phyloP scores from a whole-genome alignment of 2,113 vertebrate genomes.

The Hippocampus mohnikei region DNA sequence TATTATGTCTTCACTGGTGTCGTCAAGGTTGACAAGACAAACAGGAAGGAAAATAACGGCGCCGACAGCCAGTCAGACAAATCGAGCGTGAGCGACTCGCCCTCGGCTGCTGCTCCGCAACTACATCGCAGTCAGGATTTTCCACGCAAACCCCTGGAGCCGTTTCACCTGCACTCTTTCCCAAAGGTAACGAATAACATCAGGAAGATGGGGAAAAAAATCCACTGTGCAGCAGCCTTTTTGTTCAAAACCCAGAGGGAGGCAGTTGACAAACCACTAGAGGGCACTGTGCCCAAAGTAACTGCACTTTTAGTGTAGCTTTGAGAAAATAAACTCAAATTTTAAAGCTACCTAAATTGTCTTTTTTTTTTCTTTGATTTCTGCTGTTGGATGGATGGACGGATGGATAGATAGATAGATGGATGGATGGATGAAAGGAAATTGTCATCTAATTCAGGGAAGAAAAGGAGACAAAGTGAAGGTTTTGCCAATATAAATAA shows the following conservation, averaged over 20 bases:
- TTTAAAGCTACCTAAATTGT: neutral
- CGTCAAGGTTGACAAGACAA: conserved; percentile 63
- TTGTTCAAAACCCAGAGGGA: neutral
- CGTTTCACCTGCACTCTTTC: conserved; percentile 71
- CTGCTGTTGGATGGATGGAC: too few relatives aligned
- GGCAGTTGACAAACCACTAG: conserved; percentile 37
- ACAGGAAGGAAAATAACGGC: conserved; percentile 65
- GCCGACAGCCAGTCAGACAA: conserved; percentile 69
- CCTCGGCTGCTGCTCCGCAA: conserved; percentile 55
- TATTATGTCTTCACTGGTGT: conserved; percentile 21
- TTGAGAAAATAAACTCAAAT: neutral
- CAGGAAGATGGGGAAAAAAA: neutral
- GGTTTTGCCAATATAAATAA: too few relatives aligned
- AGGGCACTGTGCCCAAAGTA: conserved; percentile 48
- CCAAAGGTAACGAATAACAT: conserved; percentile 59
- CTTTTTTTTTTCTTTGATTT: neutral
- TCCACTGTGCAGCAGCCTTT: neutral
- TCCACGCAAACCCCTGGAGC: conserved; percentile 65
- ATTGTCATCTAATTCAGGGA: too few relatives aligned
- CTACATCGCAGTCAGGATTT: conserved; percentile 67
- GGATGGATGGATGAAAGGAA: too few relatives aligned
- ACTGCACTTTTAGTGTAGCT: conserved; percentile 1
- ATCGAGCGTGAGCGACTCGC: conserved; percentile 66
- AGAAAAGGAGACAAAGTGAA: too few relatives aligned
- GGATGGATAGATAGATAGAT: too few relatives aligned